These are phyloP conservation scores for Oryctes rhinoceros DNA, from an alignment of 1,140 invertebrate species.

Conservation along the genomic window DNA sequence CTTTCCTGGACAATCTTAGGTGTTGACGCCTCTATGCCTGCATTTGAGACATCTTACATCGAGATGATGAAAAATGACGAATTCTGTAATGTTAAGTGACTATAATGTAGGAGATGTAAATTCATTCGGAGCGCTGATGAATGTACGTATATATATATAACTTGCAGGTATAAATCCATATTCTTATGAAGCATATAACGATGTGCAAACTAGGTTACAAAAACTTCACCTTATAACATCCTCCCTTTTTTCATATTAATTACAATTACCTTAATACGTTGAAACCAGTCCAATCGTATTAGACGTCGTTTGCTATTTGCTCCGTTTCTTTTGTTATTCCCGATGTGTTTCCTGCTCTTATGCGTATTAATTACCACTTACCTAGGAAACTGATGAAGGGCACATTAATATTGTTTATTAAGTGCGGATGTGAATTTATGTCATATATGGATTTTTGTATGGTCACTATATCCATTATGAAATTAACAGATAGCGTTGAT, in stretches of 20 bases:
- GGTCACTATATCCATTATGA: neutral
- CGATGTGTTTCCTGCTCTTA: neutral
- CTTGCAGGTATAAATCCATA: too few species aligned
- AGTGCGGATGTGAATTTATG: conserved; percentile 10
- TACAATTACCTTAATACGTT: neutral
- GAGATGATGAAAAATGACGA: too few species aligned
- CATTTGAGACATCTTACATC: too few species aligned
- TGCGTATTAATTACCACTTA: conserved; percentile 6
- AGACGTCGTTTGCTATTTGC: neutral
- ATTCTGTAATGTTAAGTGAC: too few species aligned
- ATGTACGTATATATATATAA: too few species aligned
- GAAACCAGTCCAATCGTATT: neutral
- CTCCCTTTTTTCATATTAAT: neutral
- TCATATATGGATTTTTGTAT: neutral
- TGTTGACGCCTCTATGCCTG: too few species aligned
- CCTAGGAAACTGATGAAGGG: neutral
- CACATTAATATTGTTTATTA: neutral
- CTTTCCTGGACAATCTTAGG: too few species aligned
- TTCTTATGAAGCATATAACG: too few species aligned
- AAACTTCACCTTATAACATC: neutral
- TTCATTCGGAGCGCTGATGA: too few species aligned
- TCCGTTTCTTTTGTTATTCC: neutral
- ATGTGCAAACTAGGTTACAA: too few species aligned
- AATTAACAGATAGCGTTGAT: neutral
- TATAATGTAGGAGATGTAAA: too few species aligned